Evolutionary conservation across 1,140 invertebrate species (phyloP).

Genomic region (Gryon sp.): DNA sequence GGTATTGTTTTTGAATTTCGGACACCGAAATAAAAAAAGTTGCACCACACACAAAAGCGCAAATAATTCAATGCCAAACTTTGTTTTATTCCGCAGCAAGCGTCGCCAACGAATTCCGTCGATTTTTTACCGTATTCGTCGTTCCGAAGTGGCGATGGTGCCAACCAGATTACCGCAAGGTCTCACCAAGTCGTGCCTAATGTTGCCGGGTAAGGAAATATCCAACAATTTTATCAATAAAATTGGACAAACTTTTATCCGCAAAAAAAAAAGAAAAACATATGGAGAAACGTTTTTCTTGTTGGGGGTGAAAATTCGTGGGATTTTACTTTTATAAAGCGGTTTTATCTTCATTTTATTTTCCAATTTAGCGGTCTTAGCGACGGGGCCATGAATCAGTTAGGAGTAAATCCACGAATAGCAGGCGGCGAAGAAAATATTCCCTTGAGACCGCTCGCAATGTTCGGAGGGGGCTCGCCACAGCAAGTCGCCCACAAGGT

Average conservation of each 20-base stretch:
- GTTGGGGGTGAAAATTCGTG: too few relatives aligned
- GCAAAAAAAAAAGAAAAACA: too few relatives aligned
- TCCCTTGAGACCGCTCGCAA: constrained; percentile 86
- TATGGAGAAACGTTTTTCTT: too few relatives aligned
- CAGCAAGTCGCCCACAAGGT: constrained; percentile 79
- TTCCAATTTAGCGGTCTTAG: constrained; percentile 69
- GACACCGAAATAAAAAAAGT: too few relatives aligned
- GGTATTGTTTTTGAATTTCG: too few relatives aligned
- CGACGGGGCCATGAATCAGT: constrained; percentile 73
- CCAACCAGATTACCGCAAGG: constrained; percentile 79
- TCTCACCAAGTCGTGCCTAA: constrained; percentile 79
- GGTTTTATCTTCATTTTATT: constrained; percentile 8
- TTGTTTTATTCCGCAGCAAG: constrained; percentile 68
- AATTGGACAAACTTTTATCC: too few relatives aligned
- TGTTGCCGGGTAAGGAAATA: constrained; percentile 74
- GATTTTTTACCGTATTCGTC: constrained; percentile 83
- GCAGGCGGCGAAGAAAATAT: constrained; percentile 85
- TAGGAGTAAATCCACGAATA: constrained; percentile 70
- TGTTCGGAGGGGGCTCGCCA: constrained; percentile 83
- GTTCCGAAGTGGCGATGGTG: constrained; percentile 78
- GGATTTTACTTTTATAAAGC: constrained; percentile 3
- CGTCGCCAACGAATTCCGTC: constrained; percentile 82
- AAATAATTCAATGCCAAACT: constrained; percentile 4
- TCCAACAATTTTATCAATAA: neutral
- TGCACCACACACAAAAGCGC: constrained; percentile 10